Conservation (phyloP, 1,140 invertebrate species). For the Nylanderia fulva region DNA sequence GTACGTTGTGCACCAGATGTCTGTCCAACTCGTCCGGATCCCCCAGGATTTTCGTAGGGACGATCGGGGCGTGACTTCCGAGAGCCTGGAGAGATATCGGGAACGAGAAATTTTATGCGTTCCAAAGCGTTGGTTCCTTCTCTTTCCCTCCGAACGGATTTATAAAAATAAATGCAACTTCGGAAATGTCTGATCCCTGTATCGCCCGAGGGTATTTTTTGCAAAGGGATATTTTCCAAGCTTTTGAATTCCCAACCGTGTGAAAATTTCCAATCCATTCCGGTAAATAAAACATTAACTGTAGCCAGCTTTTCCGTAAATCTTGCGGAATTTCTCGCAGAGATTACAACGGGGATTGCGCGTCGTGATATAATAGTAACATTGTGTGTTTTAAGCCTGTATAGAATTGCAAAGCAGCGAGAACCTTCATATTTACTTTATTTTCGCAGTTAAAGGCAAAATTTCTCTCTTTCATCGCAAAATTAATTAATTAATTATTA, state of each 20-base stretch:
- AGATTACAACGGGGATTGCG: constrained; percentile 28
- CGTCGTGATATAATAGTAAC: constrained; percentile 28
- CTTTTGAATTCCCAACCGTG: constrained; percentile 33
- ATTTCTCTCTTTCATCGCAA: neutral
- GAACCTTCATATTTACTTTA: neutral
- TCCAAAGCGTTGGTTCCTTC: neutral
- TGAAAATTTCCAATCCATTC: constrained; percentile 29
- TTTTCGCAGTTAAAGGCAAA: neutral
- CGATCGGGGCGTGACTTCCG: constrained; percentile 92
- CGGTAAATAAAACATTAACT: constrained; percentile 38
- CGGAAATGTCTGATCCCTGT: neutral
- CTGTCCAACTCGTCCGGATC: constrained; percentile 95
- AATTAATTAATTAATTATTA: neutral
- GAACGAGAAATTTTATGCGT: constrained; percentile 26
- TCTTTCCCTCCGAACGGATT: neutral
- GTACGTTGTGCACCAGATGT: constrained; percentile 90
- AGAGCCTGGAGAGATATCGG: constrained; percentile 86
- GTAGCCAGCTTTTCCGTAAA: neutral
- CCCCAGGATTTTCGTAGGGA: constrained; percentile 93
- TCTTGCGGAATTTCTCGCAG: constrained; percentile 13
- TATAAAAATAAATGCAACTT: neutral
- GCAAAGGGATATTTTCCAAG: constrained; percentile 8
- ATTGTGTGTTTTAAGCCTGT: neutral
- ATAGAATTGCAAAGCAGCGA: neutral
- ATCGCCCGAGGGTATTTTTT: too few relatives aligned